phyloP scores from a whole-genome alignment of 2,113 vertebrate species.

The Pseudopipra pipra region DNA sequence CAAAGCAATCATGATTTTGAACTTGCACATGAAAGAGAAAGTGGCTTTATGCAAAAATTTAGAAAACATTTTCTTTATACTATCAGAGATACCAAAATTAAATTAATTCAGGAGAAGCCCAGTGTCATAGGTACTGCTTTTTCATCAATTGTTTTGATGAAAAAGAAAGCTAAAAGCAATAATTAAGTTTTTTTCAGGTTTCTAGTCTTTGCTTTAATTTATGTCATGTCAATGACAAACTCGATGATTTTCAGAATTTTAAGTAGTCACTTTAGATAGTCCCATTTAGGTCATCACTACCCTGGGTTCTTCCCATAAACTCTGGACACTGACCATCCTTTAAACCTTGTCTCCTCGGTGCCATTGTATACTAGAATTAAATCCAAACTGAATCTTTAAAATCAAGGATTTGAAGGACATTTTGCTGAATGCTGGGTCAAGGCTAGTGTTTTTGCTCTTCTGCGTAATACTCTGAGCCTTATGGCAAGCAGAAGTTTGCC shows the following conservation, averaged over 20 bases:
- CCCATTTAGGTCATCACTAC: neutral
- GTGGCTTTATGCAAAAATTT: neutral
- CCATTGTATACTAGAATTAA: neutral
- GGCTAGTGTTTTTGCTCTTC: neutral
- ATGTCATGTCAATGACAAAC: neutral
- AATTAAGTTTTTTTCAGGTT: neutral
- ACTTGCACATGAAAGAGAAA: slow-evolving; percentile 4
- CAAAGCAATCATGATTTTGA: slow-evolving; percentile 26
- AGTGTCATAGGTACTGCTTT: neutral
- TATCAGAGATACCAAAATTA: neutral
- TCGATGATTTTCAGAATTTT: neutral
- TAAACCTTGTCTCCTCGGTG: neutral
- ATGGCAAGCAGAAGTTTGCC: neutral
- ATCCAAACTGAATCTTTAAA: neutral
- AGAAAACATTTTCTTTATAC: neutral
- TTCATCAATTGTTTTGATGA: neutral
- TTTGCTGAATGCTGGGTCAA: neutral
- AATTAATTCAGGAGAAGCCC: neutral
- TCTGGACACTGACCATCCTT: neutral
- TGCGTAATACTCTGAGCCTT: neutral
- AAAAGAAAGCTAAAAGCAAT: neutral
- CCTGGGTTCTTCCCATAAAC: neutral
- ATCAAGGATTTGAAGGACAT: neutral
- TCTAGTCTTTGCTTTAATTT: neutral
- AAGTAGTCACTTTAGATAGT: neutral